These are phyloP conservation scores for Euproctis similis DNA, from an alignment of 2,888 invertebrate species.

Conservation along the genomic window DNA sequence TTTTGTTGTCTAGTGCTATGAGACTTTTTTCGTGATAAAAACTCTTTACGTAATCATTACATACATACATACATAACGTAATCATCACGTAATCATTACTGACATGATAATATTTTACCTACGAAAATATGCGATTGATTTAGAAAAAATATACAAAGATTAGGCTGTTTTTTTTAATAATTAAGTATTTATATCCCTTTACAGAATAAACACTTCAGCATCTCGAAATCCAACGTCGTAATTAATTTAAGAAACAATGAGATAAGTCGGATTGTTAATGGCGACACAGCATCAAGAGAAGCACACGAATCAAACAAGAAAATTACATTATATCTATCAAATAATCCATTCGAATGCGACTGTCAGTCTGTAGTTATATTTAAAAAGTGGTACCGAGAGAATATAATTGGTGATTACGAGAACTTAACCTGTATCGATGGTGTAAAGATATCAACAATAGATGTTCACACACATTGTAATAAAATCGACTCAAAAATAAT, in stretches of 20 bases:
- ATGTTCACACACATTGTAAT: neutral
- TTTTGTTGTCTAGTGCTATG: too few relatives aligned
- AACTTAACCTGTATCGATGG: neutral
- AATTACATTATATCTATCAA: neutral
- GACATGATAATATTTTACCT: too few relatives aligned
- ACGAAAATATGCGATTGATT: too few relatives aligned
- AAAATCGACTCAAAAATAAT: neutral
- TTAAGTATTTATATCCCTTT: too few relatives aligned
- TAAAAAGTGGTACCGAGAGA: neutral
- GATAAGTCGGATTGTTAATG: neutral
- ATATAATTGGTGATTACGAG: neutral
- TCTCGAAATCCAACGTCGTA: neutral
- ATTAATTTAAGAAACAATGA: neutral
- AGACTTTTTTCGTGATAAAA: too few relatives aligned
- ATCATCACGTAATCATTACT: too few relatives aligned
- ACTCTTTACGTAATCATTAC: too few relatives aligned
- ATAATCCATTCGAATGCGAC: neutral
- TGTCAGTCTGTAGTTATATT: neutral
- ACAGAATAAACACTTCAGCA: too few relatives aligned
- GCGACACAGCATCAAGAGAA: neutral
- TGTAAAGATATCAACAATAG: neutral
- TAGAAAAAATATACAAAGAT: too few relatives aligned
- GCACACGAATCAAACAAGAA: neutral
- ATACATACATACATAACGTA: too few relatives aligned
- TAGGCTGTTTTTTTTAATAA: too few relatives aligned